These are phyloP conservation scores for Sepiola atlantica DNA, from an alignment of 2,888 invertebrate species.

Conservation along the genomic window DNA sequence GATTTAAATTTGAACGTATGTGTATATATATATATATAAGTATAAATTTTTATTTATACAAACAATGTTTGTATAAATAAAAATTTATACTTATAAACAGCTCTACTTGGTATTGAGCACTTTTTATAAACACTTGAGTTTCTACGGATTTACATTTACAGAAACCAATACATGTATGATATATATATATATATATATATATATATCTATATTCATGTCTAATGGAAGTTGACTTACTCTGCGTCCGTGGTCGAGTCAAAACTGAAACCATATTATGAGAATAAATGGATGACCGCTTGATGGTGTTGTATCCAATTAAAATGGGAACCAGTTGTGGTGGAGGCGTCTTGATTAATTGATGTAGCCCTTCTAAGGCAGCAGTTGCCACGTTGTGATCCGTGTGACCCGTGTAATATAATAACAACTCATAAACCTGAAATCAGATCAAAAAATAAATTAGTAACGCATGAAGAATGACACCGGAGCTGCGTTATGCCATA, in stretches of 20 bases:
- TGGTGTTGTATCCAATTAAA: conserved; percentile 77
- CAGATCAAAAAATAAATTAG: not conserved
- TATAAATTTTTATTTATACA: too few relatives aligned
- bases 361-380: conserved; percentile 85
- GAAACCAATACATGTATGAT: too few relatives aligned
- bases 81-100: too few relatives aligned
- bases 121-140: too few relatives aligned
- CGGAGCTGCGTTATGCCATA: too few relatives aligned
- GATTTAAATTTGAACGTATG: too few relatives aligned
- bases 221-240: conserved; percentile 39
- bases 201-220: too few relatives aligned
- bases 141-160: too few relatives aligned
- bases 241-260: conserved; percentile 34
- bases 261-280: conserved; percentile 56
- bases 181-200: too few relatives aligned
- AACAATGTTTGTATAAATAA: too few relatives aligned
- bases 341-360: conserved; percentile 79
- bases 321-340: conserved; percentile 78
- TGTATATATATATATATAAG: too few relatives aligned
- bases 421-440: conserved; percentile 75
- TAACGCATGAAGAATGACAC: not conserved
- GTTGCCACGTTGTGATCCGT: conserved; percentile 91
- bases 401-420: conserved; percentile 77
- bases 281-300: conserved; percentile 65
- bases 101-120: too few relatives aligned